Percentiles rank a stretch among this genome's conserved stretches.
phyloP scores from a whole-genome alignment of 2,113 vertebrate species.

The Ochotona curzoniae region DNA sequence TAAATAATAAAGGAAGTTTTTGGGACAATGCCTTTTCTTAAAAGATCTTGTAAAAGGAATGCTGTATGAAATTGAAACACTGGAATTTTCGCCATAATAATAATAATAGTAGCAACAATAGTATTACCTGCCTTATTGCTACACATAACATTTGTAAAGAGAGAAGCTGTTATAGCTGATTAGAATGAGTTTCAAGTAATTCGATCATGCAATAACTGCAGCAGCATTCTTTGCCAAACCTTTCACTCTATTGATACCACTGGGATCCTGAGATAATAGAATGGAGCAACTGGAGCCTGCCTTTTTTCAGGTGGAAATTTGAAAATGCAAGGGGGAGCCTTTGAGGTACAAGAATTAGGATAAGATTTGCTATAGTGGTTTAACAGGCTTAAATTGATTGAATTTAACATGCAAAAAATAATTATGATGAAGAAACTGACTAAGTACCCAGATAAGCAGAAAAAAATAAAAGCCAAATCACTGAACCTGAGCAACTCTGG shows the following conservation, averaged over 20 bases:
- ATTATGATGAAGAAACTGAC: not conserved
- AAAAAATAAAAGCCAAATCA: not conserved
- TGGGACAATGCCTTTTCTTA: not conserved
- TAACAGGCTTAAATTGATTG: not conserved
- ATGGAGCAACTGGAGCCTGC: not conserved
- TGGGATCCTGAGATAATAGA: not conserved
- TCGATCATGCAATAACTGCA: not conserved
- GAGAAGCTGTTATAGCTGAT: not conserved
- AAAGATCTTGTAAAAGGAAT: not conserved
- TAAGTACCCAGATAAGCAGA: not conserved
- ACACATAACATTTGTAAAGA: not conserved
- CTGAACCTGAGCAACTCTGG: not conserved
- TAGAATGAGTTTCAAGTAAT: constrained; percentile 48
- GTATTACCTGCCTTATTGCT: too few relatives aligned
- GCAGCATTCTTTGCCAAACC: not conserved
- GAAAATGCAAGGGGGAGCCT: not conserved
- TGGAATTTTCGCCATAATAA: not conserved
- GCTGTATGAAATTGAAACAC: not conserved
- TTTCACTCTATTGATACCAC: not conserved
- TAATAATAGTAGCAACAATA: not conserved
- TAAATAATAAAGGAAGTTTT: constrained; percentile 2
- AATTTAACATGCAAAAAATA: constrained; percentile 24
- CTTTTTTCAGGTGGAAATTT: not conserved
- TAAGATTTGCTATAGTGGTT: not conserved
- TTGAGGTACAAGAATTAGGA: not conserved